These are phyloP conservation scores for Styela plicata DNA, from an alignment of 23 tunicate genomes.

Conservation along the genomic window DNA sequence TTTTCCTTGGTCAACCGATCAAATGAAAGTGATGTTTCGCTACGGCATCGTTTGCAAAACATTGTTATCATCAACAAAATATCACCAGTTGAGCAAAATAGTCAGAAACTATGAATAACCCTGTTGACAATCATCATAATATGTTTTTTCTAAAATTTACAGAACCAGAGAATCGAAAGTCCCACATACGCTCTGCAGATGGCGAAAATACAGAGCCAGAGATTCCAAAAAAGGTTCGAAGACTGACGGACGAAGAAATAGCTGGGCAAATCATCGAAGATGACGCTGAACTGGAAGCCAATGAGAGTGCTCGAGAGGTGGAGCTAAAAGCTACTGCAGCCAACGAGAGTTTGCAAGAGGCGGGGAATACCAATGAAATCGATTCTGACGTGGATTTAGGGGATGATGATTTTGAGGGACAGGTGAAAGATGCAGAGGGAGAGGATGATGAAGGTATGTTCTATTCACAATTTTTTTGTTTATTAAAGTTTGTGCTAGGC, in stretches of 20 bases:
- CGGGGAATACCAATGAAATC: constrained; percentile 9
- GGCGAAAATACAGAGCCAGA: neutral
- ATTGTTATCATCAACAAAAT: too few species aligned
- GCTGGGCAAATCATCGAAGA: neutral
- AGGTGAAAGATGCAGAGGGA: constrained; percentile 39
- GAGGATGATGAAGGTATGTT: constrained; percentile 42
- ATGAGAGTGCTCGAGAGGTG: neutral
- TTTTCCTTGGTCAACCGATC: too few species aligned
- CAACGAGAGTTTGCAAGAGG: constrained; percentile 1
- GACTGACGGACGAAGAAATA: constrained; percentile 2
- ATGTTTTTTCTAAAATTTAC: neutral
- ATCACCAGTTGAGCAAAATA: too few species aligned
- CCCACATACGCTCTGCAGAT: constrained; percentile 18
- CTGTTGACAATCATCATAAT: too few species aligned
- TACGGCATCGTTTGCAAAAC: too few species aligned
- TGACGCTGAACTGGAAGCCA: neutral
- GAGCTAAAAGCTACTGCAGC: neutral
- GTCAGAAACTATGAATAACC: too few species aligned
- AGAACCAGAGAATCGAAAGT: constrained; percentile 4
- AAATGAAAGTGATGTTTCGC: too few species aligned
- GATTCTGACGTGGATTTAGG: constrained; percentile 27
- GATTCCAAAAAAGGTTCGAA: constrained; percentile 3
- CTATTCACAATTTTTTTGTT: too few species aligned
- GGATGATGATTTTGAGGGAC: constrained; percentile 29
- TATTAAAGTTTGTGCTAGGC: too few species aligned